Conservation (phyloP, 2,888 invertebrate genomes). For the Tetheella fluctuosa region DNA sequence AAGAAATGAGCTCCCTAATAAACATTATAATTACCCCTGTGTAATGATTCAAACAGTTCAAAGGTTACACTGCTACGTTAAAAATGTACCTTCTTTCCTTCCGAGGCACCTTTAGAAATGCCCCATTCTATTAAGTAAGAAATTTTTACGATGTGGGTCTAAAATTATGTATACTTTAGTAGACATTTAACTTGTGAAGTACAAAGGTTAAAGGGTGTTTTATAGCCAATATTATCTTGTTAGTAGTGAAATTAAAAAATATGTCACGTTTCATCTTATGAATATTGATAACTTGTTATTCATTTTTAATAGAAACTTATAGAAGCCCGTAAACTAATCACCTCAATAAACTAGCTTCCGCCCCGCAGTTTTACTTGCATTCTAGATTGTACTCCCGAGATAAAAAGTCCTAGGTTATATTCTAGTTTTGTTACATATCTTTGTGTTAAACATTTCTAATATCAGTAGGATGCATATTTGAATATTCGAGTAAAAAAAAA, state of each 20-base stretch:
- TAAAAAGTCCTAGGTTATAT: no score
- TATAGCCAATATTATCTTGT: slow-evolving; percentile 13
- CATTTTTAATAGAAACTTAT: no score
- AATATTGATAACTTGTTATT: not conserved
- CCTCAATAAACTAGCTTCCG: no score
- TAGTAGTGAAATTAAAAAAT: not conserved
- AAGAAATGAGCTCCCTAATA: slow-evolving; percentile 1
- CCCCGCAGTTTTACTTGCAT: no score
- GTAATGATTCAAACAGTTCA: slow-evolving; percentile 4
- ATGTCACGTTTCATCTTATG: not conserved
- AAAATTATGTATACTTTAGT: slow-evolving; percentile 13
- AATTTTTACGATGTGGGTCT: slow-evolving; percentile 14
- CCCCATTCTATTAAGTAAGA: slow-evolving; percentile 8
- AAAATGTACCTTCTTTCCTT: slow-evolving; percentile 8
- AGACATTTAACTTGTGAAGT: slow-evolving; percentile 4
- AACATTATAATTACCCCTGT: not conserved
- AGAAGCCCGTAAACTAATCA: no score
- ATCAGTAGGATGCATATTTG: no score
- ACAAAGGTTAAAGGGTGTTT: slow-evolving; percentile 8
- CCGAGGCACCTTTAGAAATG: slow-evolving; percentile 3
- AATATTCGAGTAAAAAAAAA: no score
- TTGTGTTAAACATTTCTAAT: no score
- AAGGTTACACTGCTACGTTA: slow-evolving; percentile 8
- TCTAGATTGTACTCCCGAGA: no score
- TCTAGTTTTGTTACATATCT: no score